phyloP scores from a whole-genome alignment of 2,797 vertebrate genomes.

The Salmo trutta region DNA sequence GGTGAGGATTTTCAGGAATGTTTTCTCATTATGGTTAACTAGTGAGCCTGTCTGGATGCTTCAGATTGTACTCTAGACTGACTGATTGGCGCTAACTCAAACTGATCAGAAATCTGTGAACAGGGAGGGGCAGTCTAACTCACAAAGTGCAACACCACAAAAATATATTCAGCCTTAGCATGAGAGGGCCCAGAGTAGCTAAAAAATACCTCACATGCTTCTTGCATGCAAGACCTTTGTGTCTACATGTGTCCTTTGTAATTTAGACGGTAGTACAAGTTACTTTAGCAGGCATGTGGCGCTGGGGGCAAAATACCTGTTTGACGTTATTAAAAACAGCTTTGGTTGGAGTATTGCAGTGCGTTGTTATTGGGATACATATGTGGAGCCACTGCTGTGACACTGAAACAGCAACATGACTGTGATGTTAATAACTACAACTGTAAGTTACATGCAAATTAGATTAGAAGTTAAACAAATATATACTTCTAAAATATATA shows the following conservation, averaged over 20 bases:
- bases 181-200: slow-evolving; percentile 26
- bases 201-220: slow-evolving; percentile 31
- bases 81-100: slow-evolving; percentile 6
- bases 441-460: slow-evolving; percentile 1
- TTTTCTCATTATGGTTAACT: slow-evolving; percentile 29
- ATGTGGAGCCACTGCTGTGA: slow-evolving; percentile 12
- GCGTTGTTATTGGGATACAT: slow-evolving; percentile 21
- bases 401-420: slow-evolving; percentile 26
- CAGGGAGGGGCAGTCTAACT: slow-evolving; percentile 55
- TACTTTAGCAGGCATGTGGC: slow-evolving; percentile 13
- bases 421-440: slow-evolving; percentile 2
- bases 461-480: neutral
- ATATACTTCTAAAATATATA: slow-evolving; percentile 1
- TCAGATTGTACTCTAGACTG: slow-evolving; percentile 18
- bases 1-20: slow-evolving; percentile 49
- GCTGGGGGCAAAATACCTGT: slow-evolving; percentile 15
- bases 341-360: slow-evolving; percentile 18
- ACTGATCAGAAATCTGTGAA: slow-evolving; percentile 33
- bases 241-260: slow-evolving; percentile 11
- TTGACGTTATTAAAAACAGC: slow-evolving; percentile 8
- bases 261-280: slow-evolving; percentile 17
- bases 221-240: slow-evolving; percentile 29
- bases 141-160: slow-evolving; percentile 57
- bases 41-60: slow-evolving; percentile 31
- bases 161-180: slow-evolving; percentile 60